Evolutionary conservation across 2,888 invertebrate species (phyloP).

Genomic region (Drosophila macrospina): DNA sequence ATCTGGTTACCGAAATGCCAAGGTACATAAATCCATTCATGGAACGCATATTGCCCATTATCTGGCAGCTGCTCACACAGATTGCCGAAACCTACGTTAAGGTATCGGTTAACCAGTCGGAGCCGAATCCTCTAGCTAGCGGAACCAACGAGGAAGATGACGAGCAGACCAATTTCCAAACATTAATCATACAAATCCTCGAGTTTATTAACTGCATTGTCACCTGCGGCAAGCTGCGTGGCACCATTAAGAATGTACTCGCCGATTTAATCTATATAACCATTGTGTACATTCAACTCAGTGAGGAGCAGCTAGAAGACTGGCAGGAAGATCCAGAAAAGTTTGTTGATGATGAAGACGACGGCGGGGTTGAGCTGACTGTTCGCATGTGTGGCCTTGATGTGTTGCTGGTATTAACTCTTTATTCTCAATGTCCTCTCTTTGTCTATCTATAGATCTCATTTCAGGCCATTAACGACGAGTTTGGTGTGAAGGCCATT

Average conservation of each 20-base stretch:
- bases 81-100: slow-evolving; percentile 89
- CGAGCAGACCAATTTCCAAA: slow-evolving; percentile 88
- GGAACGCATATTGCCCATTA: slow-evolving; percentile 88
- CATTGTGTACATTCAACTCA: slow-evolving; percentile 90
- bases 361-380: slow-evolving; percentile 88
- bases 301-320: slow-evolving; percentile 88
- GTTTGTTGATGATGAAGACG: slow-evolving; percentile 90
- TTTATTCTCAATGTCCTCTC: too few relatives aligned
- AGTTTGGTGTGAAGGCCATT: slow-evolving; percentile 87
- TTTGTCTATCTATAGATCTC: neutral
- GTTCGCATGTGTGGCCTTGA: slow-evolving; percentile 89
- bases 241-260: slow-evolving; percentile 87
- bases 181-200: slow-evolving; percentile 88
- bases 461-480: slow-evolving; percentile 85
- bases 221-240: slow-evolving; percentile 87
- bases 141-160: slow-evolving; percentile 88
- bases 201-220: slow-evolving; percentile 89
- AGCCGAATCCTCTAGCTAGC: slow-evolving; percentile 86
- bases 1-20: slow-evolving; percentile 88
- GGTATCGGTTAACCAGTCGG: slow-evolving; percentile 87
- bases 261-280: slow-evolving; percentile 89
- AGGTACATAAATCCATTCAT: slow-evolving; percentile 88
- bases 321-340: slow-evolving; percentile 89
- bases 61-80: slow-evolving; percentile 89
- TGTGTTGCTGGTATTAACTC: slow-evolving; percentile 86